Evolutionary conservation across 2,888 invertebrate genomes (phyloP).

Genomic region (Prionchulus punctatus): DNA sequence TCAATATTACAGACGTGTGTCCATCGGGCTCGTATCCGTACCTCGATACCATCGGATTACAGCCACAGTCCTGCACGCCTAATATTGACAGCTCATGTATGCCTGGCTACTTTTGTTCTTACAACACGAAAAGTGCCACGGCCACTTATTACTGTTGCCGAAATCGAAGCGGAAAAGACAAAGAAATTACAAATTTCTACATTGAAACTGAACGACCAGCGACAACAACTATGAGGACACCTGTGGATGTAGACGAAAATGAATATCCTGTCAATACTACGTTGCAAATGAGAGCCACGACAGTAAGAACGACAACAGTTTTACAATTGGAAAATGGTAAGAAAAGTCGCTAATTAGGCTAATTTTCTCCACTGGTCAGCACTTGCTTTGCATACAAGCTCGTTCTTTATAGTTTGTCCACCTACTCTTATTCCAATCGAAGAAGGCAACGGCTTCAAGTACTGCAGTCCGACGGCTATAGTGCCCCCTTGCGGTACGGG

Average conservation of each 20-base stretch:
- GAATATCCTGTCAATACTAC: too few relatives aligned
- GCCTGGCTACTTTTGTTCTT: constrained; percentile 27
- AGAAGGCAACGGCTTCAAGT: background rate
- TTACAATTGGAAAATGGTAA: too few relatives aligned
- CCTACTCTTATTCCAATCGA: background rate
- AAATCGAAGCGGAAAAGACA: background rate
- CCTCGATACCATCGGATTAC: constrained; percentile 16
- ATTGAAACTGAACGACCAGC: too few relatives aligned
- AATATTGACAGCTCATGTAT: constrained; percentile 30
- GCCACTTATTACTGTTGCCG: constrained; percentile 30
- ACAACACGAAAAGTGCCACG: constrained; percentile 25
- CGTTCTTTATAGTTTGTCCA: background rate
- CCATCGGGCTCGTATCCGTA: background rate
- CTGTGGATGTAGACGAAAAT: too few relatives aligned
- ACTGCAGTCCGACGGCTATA: background rate
- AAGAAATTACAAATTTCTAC: too few relatives aligned
- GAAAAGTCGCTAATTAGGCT: too few relatives aligned
- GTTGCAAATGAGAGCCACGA: too few relatives aligned
- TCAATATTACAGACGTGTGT: background rate
- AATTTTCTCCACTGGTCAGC: too few relatives aligned
- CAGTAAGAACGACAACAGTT: too few relatives aligned
- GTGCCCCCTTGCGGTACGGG: background rate
- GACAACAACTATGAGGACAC: too few relatives aligned
- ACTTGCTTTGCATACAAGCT: too few relatives aligned
- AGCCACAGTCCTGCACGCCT: constrained; percentile 30